Evolutionary conservation across 2,888 invertebrate species (phyloP).

Genomic region (Lithophane socia): DNA sequence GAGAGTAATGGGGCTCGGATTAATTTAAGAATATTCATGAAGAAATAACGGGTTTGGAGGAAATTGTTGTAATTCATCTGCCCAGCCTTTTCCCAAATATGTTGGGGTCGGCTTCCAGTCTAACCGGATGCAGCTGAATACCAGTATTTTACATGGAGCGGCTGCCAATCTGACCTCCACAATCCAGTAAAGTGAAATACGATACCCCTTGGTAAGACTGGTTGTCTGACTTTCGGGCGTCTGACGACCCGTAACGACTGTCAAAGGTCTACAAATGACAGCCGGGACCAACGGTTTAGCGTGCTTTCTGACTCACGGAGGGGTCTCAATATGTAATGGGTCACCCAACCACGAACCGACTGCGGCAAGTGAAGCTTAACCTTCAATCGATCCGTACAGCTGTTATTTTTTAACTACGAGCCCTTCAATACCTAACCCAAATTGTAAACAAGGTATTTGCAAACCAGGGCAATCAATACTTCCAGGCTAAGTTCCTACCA

Average conservation of each 20-base stretch:
- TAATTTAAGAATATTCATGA: conserved; percentile 28
- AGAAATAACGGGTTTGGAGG: neutral
- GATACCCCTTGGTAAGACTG: neutral
- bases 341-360: neutral
- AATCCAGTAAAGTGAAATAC: no score
- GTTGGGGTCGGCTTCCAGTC: neutral
- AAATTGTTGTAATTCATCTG: neutral
- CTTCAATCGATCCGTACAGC: neutral
- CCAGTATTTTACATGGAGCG: neutral
- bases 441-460: neutral
- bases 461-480: conserved; percentile 18
- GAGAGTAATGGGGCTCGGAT: conserved; percentile 9
- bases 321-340: neutral
- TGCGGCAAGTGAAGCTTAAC: neutral
- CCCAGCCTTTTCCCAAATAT: neutral
- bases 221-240: neutral
- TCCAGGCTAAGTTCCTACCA: neutral
- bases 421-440: neutral
- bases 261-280: neutral
- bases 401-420: neutral
- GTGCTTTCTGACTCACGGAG: neutral
- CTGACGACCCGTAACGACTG: neutral
- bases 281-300: no score
- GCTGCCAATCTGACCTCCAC: no score
- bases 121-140: neutral